Evolutionary conservation across 2,113 vertebrate genomes (phyloP).

Genomic region (Urocolius indicus): DNA sequence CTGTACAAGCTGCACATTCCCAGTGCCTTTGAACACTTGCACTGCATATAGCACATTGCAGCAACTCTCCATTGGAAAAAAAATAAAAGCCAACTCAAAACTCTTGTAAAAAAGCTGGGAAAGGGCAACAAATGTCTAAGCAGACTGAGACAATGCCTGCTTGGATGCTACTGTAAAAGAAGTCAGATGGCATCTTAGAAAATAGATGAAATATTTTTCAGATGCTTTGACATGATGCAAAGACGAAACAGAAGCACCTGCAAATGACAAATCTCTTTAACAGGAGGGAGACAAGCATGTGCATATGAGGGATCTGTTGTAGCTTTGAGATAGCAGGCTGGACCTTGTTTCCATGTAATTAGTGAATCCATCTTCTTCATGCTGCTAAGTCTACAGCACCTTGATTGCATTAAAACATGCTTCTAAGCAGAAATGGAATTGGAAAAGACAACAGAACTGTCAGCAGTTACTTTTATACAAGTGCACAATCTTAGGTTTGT

Average conservation of each 20-base stretch:
- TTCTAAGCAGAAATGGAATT: neutral
- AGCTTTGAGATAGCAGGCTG: neutral
- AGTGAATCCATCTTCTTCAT: neutral
- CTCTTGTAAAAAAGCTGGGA: neutral
- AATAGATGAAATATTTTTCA: neutral
- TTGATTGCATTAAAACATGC: neutral
- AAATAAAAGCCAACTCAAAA: neutral
- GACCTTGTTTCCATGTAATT: constrained; percentile 28
- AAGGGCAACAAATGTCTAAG: neutral
- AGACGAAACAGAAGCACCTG: neutral
- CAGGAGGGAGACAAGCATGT: neutral
- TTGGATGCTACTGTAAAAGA: neutral
- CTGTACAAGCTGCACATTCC: neutral
- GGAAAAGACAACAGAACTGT: neutral
- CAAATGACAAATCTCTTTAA: constrained; percentile 1
- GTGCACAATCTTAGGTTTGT: neutral
- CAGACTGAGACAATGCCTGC: neutral
- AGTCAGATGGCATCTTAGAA: neutral
- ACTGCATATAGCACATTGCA: neutral
- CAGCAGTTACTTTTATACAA: neutral
- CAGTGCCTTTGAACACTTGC: neutral
- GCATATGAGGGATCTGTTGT: neutral
- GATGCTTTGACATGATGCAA: neutral
- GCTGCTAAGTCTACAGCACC: neutral
- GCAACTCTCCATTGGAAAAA: neutral